phyloP scores from a whole-genome alignment of 2,888 invertebrate genomes.

The Magallana nippona region DNA sequence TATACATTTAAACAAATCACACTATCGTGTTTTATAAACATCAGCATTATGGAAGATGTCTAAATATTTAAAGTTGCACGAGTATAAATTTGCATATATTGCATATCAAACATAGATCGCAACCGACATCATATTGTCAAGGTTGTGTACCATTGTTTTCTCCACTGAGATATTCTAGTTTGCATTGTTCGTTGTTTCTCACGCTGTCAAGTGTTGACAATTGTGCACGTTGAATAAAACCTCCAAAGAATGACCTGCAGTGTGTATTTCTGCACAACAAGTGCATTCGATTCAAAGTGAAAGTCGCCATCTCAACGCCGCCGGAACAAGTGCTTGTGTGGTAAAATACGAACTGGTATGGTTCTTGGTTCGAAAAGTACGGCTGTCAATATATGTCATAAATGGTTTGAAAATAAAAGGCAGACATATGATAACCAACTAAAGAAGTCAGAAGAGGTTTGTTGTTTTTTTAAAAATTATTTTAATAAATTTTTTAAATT shows the following conservation, averaged over 20 bases:
- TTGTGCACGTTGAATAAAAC: neutral
- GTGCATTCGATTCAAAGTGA: conserved; percentile 37
- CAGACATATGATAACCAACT: too few species aligned
- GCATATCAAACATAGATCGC: too few species aligned
- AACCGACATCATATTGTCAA: too few species aligned
- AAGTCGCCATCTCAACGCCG: conserved; percentile 43
- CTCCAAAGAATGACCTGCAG: neutral
- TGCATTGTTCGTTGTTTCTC: conserved; percentile 52
- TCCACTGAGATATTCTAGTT: conserved; percentile 53
- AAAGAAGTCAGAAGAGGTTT: too few species aligned
- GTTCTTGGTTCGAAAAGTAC: neutral
- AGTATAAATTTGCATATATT: too few species aligned
- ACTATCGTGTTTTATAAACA: too few species aligned
- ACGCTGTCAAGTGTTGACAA: conserved; percentile 34
- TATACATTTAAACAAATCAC: too few species aligned
- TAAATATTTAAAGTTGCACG: too few species aligned
- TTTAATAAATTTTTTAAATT: too few species aligned
- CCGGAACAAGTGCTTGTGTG: conserved; percentile 10
- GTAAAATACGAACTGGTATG: neutral
- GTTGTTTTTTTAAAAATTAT: too few species aligned
- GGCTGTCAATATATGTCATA: neutral
- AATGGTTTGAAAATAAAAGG: neutral
- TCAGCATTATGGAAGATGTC: too few species aligned
- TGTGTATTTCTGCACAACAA: conserved; percentile 14
- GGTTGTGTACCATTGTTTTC: conserved; percentile 45